Base-by-base conservation (phyloP, 2,888 invertebrate species). In the Ligdia adustata region DNA sequence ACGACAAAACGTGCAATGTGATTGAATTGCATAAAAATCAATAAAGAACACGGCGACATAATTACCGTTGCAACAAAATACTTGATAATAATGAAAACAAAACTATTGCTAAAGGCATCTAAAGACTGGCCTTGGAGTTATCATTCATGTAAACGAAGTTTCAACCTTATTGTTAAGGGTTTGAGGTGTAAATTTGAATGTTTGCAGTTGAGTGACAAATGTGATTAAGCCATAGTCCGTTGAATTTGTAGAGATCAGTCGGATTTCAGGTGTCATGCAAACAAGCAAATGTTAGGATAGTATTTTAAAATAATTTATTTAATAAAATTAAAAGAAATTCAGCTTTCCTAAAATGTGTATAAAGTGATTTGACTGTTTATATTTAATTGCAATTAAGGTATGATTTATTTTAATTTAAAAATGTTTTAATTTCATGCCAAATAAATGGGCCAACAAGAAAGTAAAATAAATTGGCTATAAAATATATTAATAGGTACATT, bases 161-260 rank as follows among this genome's bases (percentile, higher is more conserved):
- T 22, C 3, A 9, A 37, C 27, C 6, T 15, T 42, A 42, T 13
- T 0, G 0, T 0, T 2, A 12, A 13, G 7, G 1, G 0, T 12
- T 16, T 41, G 22, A 27, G 27, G 27, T 9, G n/a, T 14, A 37
- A 27, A 15, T 9, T 48, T 9, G 27, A 9, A 1, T 33, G 24
- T 1, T 4, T n/a, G 2, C 6, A 18, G 7, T n/a, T 9, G 11
- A 27, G 41, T 48, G 27, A 48, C 34, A 41, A 42, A 42, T 28
- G 48, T 42, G 42, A 37, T 33, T 9, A 18, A 9, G 35, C 31
- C 18, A 5, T 31, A 35, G 26, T 38, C 29, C 26, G 20, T 12
- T 15, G 35, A 41, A 45, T 29, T 35, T 12, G 24, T 32, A n/a
- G 43, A 40, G 52, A 47, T 43, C 52, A 52, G 52, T 52, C 27